These are phyloP conservation scores for Allacma fusca DNA, from an alignment of 2,888 invertebrate species.

Conservation along the genomic window DNA sequence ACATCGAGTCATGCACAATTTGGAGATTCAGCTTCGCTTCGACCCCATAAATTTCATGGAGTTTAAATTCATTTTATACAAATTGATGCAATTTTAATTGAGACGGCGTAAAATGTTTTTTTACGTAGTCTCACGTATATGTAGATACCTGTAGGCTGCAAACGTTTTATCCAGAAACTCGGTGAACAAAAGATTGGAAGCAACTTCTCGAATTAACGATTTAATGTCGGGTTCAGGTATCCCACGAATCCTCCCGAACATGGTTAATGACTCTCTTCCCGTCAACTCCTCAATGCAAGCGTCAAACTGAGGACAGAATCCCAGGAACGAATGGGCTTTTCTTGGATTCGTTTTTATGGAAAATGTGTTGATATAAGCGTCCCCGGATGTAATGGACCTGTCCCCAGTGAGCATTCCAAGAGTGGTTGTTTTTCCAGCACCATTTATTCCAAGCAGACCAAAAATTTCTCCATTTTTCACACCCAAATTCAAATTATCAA, in stretches of 20 bases:
- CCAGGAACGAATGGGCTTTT: constrained; percentile 64
- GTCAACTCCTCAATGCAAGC: constrained; percentile 65
- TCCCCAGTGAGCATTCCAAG: constrained; percentile 92
- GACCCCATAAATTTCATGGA: no score
- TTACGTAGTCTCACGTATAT: no score
- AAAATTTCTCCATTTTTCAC: constrained; percentile 79
- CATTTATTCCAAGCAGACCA: constrained; percentile 83
- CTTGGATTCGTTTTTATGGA: constrained; percentile 63
- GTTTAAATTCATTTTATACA: no score
- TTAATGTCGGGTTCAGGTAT: constrained; percentile 66
- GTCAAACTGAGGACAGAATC: constrained; percentile 81
- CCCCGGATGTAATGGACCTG: constrained; percentile 70
- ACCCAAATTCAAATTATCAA: constrained; percentile 77
- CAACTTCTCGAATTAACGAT: constrained; percentile 65
- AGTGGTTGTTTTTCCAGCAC: constrained; percentile 87
- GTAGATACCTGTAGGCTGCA: no score
- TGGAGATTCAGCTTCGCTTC: neutral
- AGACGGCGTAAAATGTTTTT: no score
- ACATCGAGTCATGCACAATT: no score
- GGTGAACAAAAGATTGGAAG: constrained; percentile 70
- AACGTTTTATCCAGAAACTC: constrained; percentile 70
- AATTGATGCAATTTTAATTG: no score
- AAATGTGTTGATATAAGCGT: constrained; percentile 72
- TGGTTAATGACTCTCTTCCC: constrained; percentile 73
- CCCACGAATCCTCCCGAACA: constrained; percentile 74